phyloP scores from a whole-genome alignment of 2,797 vertebrate genomes.

The Dendrocincla fuliginosa region DNA sequence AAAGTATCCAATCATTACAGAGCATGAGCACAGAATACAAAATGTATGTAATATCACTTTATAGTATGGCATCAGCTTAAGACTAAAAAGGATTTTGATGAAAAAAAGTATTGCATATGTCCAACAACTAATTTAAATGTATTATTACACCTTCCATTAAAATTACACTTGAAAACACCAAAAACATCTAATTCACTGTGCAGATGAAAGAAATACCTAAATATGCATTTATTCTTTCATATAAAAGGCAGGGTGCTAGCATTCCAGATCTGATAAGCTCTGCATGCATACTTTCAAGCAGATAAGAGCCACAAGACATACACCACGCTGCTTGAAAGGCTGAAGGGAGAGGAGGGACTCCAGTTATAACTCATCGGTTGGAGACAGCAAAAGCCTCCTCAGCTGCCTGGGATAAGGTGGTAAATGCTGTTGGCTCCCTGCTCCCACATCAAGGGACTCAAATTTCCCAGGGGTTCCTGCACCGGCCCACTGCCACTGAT shows the following conservation, averaged over 20 bases:
- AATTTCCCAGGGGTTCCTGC: background rate
- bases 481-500: background rate
- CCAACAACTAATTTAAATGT: background rate
- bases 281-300: background rate
- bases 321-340: background rate
- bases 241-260: background rate
- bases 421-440: background rate
- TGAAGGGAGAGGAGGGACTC: constrained; percentile 18
- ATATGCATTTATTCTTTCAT: background rate
- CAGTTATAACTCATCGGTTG: background rate
- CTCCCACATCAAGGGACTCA: constrained; percentile 29
- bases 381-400: constrained; percentile 14
- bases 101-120: background rate
- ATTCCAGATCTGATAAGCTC: constrained; percentile 56
- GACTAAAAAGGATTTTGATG: background rate
- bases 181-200: background rate
- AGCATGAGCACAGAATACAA: background rate
- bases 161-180: constrained; percentile 6
- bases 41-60: background rate
- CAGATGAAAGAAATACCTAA: constrained; percentile 26
- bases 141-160: background rate
- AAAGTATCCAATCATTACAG: background rate
- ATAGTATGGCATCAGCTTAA: background rate
- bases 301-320: constrained; percentile 55
- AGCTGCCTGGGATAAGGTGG: background rate